Conservation (phyloP, 2,113 vertebrate genomes). For the Rhea pennata region DNA sequence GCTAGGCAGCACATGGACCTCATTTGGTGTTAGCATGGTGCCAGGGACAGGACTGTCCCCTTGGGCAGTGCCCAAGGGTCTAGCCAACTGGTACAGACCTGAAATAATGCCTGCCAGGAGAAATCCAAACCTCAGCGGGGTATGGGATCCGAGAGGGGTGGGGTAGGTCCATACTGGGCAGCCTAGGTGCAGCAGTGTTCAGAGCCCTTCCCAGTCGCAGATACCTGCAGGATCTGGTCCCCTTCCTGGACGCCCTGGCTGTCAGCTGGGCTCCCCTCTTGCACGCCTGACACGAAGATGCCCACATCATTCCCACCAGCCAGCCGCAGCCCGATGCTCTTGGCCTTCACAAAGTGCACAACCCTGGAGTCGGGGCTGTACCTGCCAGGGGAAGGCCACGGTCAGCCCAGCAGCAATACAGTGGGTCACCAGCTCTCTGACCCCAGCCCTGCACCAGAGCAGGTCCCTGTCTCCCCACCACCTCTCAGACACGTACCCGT, state of each 20-base stretch:
- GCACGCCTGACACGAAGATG: conserved; percentile 92
- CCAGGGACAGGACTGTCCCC: background rate
- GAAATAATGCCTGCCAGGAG: background rate
- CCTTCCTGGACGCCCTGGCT: conserved; percentile 87
- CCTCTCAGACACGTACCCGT: conserved; percentile 14
- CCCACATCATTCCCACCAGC: conserved; percentile 93
- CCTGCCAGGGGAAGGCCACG: conserved; percentile 42
- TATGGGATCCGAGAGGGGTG: background rate
- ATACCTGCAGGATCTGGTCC: conserved; percentile 94
- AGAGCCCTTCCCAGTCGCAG: rapidly evolving
- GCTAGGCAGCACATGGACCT: background rate
- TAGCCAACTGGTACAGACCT: rapidly evolving
- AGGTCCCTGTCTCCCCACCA: background rate
- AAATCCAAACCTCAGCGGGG: background rate
- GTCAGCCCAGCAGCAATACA: background rate
- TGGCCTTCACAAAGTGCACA: conserved; percentile 85
- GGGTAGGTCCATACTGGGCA: background rate
- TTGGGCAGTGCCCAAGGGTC: rapidly evolving
- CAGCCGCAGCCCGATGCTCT: conserved; percentile 87
- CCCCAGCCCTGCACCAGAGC: rapidly evolving
- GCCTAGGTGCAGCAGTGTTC: background rate
- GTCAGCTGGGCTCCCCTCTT: conserved; percentile 88
- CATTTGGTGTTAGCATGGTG: background rate
- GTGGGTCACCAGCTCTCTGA: background rate
- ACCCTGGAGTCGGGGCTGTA: conserved; percentile 82